Base-by-base conservation (phyloP, 2,797 vertebrate genomes). In the Zenarchopterus dispar region DNA sequence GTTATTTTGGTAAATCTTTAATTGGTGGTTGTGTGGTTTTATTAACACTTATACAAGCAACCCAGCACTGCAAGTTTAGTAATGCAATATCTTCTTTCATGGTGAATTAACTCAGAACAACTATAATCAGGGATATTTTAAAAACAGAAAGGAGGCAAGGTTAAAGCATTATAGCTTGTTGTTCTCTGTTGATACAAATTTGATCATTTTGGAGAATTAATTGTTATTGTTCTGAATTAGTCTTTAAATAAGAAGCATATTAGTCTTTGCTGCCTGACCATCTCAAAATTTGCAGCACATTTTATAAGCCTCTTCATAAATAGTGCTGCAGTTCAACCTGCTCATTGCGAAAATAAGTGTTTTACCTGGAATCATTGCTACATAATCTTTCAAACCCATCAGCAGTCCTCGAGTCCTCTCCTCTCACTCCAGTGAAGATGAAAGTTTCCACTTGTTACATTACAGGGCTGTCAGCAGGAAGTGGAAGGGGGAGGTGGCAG, bases 371-470 rank as follows among this genome's bases (percentile, higher is more conserved):
- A 18, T 17, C 21, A 63, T 68, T 46, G 60, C 28, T n/a, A 22
- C 48, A 55, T 69, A 52, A 68, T 70, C 46, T 61, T 56, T 46
- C 31, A 61, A 70, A 70, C 82, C 81, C 71, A 77, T 80, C 73
- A 61, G 3, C 52, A 61, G 43, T 31, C 18, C 53, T 28, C 46
- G 48, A 70, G 75, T 78, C 83, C 73, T 79, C 82, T 82, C 77
- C 89, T 82, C 70, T 57, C 50, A 36, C 58, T 44, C 53, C 50
- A 31, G 50, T 56, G 61, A 79, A 81, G 80, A 75, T 84, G 80
- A 91, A 73, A 87, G 74, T 90, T 92, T 88, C 82, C 86, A 83
- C 73, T 90, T 84, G 75, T 88, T 87, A 73, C 43, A 15, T 74
- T 81, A 71, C 70, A 56, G 64, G 70, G 75, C 76, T 81, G 84